These are phyloP conservation scores for Cordylochernes scorpioides DNA, from an alignment of 2,888 invertebrate species.

Conservation along the genomic window DNA sequence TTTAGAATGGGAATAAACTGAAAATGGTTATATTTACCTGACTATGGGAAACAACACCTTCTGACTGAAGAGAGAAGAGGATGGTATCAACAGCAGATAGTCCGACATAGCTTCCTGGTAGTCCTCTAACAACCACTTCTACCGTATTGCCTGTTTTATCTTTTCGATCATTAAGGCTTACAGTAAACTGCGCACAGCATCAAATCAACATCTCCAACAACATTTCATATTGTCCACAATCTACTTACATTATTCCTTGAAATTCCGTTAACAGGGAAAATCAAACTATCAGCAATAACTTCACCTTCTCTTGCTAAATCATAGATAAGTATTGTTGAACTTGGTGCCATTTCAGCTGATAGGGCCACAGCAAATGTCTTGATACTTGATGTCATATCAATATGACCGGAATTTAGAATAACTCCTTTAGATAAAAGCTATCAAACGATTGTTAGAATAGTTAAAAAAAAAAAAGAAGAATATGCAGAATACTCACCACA, in stretches of 20 bases:
- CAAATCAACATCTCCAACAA: neutral
- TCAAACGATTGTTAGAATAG: neutral
- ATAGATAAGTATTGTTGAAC: conserved; percentile 71
- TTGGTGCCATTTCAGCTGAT: conserved; percentile 39
- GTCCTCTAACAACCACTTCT: conserved; percentile 72
- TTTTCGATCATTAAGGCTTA: conserved; percentile 54
- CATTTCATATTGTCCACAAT: neutral
- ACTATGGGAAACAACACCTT: conserved; percentile 61
- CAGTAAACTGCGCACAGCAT: conserved; percentile 16
- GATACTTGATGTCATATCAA: conserved; percentile 41
- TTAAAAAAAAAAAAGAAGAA: neutral
- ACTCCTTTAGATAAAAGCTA: conserved; percentile 59
- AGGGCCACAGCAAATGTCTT: conserved; percentile 25
- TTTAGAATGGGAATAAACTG: too few relatives aligned
- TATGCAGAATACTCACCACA: conserved; percentile 22
- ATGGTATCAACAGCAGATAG: conserved; percentile 65
- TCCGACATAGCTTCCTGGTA: conserved; percentile 78
- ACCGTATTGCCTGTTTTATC: conserved; percentile 74
- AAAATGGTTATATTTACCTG: conserved; percentile 27
- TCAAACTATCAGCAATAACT: conserved; percentile 67
- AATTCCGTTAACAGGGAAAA: conserved; percentile 84
- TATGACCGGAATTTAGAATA: conserved; percentile 52
- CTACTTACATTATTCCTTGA: conserved; percentile 42
- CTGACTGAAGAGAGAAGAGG: conserved; percentile 72
- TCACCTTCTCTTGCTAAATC: conserved; percentile 49